Percentiles rank a stretch among this genome's conserved stretches.
Conservation (phyloP, 2,113 vertebrate species). For the Lophius piscatorius region DNA sequence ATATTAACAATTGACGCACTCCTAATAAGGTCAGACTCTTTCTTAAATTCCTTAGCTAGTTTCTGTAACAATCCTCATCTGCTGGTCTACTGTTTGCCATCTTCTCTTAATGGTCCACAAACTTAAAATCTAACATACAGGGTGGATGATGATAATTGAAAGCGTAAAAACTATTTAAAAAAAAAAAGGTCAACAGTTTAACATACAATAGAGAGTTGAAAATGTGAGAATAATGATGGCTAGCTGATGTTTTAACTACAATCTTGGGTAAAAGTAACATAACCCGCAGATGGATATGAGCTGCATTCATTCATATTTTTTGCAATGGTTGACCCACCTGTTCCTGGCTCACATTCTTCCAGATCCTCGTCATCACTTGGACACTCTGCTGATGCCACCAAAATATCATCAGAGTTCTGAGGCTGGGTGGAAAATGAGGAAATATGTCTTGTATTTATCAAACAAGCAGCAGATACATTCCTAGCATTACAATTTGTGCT, state of each 20-base stretch:
- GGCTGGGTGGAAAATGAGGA: slow-evolving; percentile 46
- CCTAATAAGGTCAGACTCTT: slow-evolving; percentile 58
- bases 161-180: background rate
- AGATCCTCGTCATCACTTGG: slow-evolving; percentile 96
- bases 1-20: slow-evolving; percentile 59
- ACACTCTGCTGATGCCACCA: slow-evolving; percentile 94
- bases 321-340: slow-evolving; percentile 84
- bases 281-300: background rate
- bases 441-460: slow-evolving; percentile 13
- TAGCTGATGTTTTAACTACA: slow-evolving; percentile 16
- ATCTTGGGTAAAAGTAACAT: slow-evolving; percentile 3
- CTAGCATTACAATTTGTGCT: slow-evolving; percentile 5
- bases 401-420: slow-evolving; percentile 92
- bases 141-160: slow-evolving; percentile 14
- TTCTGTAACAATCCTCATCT: slow-evolving; percentile 38
- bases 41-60: slow-evolving; percentile 46
- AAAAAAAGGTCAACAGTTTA: too few relatives aligned
- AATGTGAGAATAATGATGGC: slow-evolving; percentile 10
- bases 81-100: slow-evolving; percentile 20
- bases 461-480: slow-evolving; percentile 15
- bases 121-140: slow-evolving; percentile 13
- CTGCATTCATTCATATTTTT: background rate
- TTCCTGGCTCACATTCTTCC: slow-evolving; percentile 94
- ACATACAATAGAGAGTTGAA: background rate
- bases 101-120: slow-evolving; percentile 39